Evolutionary conservation across 2,797 vertebrate species (phyloP).

Genomic region (Apodemus agrarius): DNA sequence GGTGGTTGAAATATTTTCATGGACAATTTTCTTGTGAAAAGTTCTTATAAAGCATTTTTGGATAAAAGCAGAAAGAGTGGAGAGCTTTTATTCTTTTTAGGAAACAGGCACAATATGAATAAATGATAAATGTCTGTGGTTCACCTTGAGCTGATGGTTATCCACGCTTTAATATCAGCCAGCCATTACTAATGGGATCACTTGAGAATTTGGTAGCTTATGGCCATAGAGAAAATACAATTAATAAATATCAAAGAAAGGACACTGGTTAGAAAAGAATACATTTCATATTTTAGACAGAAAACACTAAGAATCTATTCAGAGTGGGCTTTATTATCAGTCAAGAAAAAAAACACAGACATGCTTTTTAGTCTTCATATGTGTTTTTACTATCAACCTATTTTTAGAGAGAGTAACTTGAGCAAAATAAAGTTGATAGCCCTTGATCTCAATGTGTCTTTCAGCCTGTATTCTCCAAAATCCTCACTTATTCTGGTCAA

Average conservation of each 20-base stretch:
- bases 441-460: conserved; percentile 20
- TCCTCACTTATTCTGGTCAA: not conserved
- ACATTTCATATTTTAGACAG: conserved; percentile 27
- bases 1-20: conserved; percentile 2
- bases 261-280: not conserved
- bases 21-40: conserved; percentile 31
- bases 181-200: conserved; percentile 50
- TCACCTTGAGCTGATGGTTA: conserved; percentile 57
- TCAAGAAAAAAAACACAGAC: not conserved
- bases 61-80: conserved; percentile 40
- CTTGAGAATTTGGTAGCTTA: conserved; percentile 58
- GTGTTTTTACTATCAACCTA: conserved; percentile 14
- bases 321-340: conserved; percentile 8
- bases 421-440: conserved; percentile 53
- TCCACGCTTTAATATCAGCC: conserved; percentile 22
- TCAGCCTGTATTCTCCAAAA: conserved; percentile 31
- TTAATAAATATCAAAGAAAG: conserved; percentile 50
- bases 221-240: conserved; percentile 11
- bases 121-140: conserved; percentile 51
- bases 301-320: conserved; percentile 36
- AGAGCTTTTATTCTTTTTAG: conserved; percentile 8
- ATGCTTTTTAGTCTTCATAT: conserved; percentile 30
- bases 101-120: conserved; percentile 56
- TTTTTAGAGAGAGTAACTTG: conserved; percentile 54
- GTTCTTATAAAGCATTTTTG: conserved; percentile 31